These are phyloP conservation scores for Mercenaria mercenaria DNA, from an alignment of 1,140 invertebrate genomes.

Conservation along the genomic window DNA sequence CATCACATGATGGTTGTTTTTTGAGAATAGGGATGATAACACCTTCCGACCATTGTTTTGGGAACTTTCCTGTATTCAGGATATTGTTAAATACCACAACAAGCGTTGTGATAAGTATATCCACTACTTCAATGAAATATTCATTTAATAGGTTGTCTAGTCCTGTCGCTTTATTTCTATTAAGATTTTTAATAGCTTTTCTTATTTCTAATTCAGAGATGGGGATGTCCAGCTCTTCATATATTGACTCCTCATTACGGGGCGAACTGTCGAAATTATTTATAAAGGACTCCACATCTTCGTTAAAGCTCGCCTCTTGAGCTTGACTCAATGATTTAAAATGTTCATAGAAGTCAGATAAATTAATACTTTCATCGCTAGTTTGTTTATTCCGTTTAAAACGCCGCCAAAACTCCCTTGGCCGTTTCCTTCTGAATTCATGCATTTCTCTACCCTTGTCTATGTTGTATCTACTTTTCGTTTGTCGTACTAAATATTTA, in stretches of 20 bases:
- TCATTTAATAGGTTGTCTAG: not conserved
- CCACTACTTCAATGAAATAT: not conserved
- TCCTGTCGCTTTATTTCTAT: not conserved
- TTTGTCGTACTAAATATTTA: not conserved
- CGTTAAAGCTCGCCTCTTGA: no score
- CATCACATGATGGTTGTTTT: not conserved
- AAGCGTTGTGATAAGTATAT: not conserved
- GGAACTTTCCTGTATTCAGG: not conserved
- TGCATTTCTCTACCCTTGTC: not conserved
- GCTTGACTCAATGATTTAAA: not conserved
- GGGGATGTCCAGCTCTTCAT: not conserved
- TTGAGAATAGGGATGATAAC: not conserved
- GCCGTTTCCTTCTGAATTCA: not conserved
- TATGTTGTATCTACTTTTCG: not conserved
- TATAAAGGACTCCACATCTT: not conserved
- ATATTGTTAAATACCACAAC: not conserved
- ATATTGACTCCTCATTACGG: not conserved
- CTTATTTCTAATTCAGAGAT: not conserved
- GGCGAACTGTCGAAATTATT: not conserved
- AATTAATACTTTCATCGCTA: not conserved
- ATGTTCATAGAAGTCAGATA: not conserved
- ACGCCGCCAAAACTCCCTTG: not conserved
- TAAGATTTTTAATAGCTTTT: not conserved
- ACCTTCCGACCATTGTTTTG: not conserved
- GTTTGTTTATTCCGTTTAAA: not conserved